These are phyloP conservation scores for Heterochromis multidens DNA, from an alignment of 2,113 vertebrate genomes.

Conservation along the genomic window DNA sequence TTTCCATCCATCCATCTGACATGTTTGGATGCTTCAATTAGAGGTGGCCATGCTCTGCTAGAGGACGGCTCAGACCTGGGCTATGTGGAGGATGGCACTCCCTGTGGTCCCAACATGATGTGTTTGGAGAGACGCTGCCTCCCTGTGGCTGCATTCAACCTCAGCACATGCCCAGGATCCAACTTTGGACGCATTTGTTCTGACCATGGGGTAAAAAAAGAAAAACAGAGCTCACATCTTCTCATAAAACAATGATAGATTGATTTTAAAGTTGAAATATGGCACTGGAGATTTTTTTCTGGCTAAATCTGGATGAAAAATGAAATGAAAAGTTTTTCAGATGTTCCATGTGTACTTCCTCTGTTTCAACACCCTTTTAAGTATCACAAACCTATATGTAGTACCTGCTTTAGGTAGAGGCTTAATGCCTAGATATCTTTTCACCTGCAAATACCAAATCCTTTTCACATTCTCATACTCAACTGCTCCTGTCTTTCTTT, in stretches of 20 bases:
- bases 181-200: slow-evolving; percentile 83
- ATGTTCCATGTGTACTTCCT: neutral
- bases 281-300: neutral
- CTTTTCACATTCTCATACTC: neutral
- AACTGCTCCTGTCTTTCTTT: neutral
- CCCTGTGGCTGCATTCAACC: slow-evolving; percentile 87
- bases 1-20: neutral
- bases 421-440: too few species aligned
- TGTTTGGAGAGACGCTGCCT: slow-evolving; percentile 92
- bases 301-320: neutral
- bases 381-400: too few species aligned
- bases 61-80: slow-evolving; percentile 91
- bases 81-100: slow-evolving; percentile 91
- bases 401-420: neutral
- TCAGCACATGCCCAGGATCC: slow-evolving; percentile 87
- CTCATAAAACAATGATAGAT: neutral
- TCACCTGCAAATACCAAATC: neutral
- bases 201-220: slow-evolving; percentile 85
- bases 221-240: neutral
- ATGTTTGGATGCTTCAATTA: slow-evolving; percentile 36
- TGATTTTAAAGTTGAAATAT: neutral
- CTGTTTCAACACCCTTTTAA: neutral
- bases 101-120: slow-evolving; percentile 94
- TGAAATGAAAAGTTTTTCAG: rapidly evolving
- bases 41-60: slow-evolving; percentile 89